A percentile compares a stretch with the other conserved stretches of the same genome.
phyloP scores from a whole-genome alignment of 2,797 vertebrate genomes.

The Pristis pectinata region DNA sequence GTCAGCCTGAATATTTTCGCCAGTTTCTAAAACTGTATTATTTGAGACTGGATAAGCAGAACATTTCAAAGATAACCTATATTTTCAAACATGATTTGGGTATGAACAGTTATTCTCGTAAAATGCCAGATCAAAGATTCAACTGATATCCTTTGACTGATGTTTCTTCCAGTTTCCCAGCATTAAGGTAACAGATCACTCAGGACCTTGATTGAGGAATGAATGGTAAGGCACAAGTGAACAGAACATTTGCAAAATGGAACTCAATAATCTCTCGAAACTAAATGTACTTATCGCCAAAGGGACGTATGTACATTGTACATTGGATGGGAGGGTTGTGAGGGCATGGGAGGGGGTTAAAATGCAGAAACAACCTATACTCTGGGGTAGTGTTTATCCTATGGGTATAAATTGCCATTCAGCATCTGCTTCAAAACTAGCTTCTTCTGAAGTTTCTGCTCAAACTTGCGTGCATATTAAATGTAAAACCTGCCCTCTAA shows the following conservation, averaged over 20 bases:
- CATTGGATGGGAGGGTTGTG: no score
- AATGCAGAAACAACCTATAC: neutral
- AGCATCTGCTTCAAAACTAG: no score
- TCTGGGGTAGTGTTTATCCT: no score
- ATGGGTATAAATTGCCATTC: no score
- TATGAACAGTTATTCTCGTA: neutral
- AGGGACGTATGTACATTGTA: no score
- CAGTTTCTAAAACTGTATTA: neutral
- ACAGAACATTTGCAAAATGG: neutral
- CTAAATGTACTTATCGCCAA: no score
- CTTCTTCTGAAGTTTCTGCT: no score
- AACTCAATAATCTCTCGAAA: no score
- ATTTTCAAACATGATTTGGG: neutral
- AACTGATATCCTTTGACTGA: neutral
- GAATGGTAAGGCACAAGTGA: neutral
- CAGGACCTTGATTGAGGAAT: neutral
- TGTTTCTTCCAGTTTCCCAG: neutral
- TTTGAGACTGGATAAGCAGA: neutral
- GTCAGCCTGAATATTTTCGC: neutral
- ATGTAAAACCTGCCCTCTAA: no score
- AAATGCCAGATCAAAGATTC: neutral
- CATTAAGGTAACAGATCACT: neutral
- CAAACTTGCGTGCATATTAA: no score
- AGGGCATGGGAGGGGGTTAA: no score
- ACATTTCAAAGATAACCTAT: neutral